A percentile compares a stretch with the other conserved stretches of the same genome.
phyloP scores from a whole-genome alignment of 2,113 vertebrate genomes.

The Chrysochloris asiatica region DNA sequence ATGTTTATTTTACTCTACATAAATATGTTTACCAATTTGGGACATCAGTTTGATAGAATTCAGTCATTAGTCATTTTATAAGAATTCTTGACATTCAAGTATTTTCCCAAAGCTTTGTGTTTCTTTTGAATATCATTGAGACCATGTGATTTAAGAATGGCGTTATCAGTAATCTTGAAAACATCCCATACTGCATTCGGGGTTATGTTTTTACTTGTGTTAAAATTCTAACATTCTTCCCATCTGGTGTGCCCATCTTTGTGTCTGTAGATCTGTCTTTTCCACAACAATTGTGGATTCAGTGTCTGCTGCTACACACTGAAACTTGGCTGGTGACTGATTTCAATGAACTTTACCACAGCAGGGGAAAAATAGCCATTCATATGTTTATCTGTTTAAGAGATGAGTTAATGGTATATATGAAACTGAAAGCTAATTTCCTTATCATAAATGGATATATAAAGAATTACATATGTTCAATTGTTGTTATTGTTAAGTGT shows the following conservation, averaged over 20 bases:
- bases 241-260: neutral
- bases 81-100: neutral
- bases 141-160: neutral
- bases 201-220: neutral
- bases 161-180: conserved; percentile 8
- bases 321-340: neutral
- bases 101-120: conserved; percentile 14
- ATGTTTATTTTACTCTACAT: conserved; percentile 40
- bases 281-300: neutral
- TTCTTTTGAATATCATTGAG: neutral
- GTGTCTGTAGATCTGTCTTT: neutral
- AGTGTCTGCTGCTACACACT: neutral
- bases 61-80: neutral
- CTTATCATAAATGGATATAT: neutral
- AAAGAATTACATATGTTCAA: neutral
- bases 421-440: neutral
- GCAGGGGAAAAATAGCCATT: conserved; percentile 2
- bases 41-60: conserved; percentile 41
- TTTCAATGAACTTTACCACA: neutral
- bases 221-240: neutral
- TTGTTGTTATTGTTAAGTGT: too few relatives aligned
- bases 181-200: neutral
- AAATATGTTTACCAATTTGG: conserved; percentile 32
- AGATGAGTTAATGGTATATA: neutral
- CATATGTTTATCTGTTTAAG: neutral